phyloP scores from a whole-genome alignment of 1,140 invertebrate genomes.

The Calliphora vicina region DNA sequence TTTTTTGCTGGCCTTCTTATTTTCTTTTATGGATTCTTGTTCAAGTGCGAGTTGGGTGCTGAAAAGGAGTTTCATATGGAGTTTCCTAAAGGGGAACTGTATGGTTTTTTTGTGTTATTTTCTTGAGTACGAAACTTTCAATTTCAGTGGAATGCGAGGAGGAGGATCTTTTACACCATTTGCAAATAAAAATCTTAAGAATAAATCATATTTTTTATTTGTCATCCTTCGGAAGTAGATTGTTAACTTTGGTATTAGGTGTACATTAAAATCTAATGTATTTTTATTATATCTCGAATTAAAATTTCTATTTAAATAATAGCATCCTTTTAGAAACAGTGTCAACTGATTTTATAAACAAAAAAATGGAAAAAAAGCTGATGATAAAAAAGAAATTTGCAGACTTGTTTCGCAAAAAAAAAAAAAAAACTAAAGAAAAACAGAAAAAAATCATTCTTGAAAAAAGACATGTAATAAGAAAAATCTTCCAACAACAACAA shows the following conservation, averaged over 20 bases:
- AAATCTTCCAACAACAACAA: constrained; percentile 37
- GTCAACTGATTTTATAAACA: neutral
- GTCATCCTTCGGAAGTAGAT: too few relatives aligned
- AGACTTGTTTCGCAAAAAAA: constrained; percentile 3
- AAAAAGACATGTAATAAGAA: constrained; percentile 12
- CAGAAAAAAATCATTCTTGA: constrained; percentile 11
- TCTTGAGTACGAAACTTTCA: neutral
- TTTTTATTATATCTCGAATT: too few relatives aligned
- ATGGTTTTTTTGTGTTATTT: neutral
- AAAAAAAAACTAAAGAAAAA: constrained; percentile 2
- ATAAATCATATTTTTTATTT: too few relatives aligned
- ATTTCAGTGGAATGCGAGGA: neutral
- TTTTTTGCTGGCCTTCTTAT: neutral
- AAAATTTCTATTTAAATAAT: neutral
- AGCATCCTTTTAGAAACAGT: neutral
- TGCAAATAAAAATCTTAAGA: too few relatives aligned
- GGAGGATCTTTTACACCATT: constrained; percentile 10
- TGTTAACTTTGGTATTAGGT: too few relatives aligned
- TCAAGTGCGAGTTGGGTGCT: too few relatives aligned
- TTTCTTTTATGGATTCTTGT: neutral
- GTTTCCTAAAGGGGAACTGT: too few relatives aligned
- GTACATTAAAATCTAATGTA: too few relatives aligned
- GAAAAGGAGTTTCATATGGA: too few relatives aligned
- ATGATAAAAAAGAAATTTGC: neutral
- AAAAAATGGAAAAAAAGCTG: neutral